phyloP scores from a whole-genome alignment of 2,888 invertebrate genomes.

The Callosobruchus maculatus region DNA sequence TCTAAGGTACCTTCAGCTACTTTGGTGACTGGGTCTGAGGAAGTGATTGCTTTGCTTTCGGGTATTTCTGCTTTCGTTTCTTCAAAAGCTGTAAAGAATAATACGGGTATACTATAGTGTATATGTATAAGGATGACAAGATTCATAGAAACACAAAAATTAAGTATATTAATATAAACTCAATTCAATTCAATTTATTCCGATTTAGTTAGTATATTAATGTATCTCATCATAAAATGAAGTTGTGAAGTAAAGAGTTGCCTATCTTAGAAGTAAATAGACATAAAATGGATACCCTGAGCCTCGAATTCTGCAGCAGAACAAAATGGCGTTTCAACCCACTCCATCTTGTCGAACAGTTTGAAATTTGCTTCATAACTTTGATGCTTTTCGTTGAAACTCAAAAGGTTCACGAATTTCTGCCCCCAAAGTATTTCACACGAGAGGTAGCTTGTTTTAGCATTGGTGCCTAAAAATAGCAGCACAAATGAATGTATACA shows the following conservation, averaged over 20 bases:
- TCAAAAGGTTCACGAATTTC: slow-evolving; percentile 75
- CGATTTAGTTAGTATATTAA: too few relatives aligned
- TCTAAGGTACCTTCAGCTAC: background rate
- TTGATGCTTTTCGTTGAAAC: slow-evolving; percentile 65
- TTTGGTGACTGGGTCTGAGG: background rate
- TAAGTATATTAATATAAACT: too few relatives aligned
- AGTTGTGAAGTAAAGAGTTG: too few relatives aligned
- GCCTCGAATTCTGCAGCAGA: slow-evolving; percentile 60
- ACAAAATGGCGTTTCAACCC: slow-evolving; percentile 83
- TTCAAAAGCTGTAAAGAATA: background rate
- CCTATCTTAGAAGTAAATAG: too few relatives aligned
- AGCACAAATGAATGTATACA: too few relatives aligned
- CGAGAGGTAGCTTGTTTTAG: slow-evolving; percentile 76
- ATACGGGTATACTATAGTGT: too few relatives aligned
- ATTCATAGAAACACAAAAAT: too few relatives aligned
- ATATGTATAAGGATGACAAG: too few relatives aligned
- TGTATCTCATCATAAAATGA: too few relatives aligned
- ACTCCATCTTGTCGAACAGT: slow-evolving; percentile 78
- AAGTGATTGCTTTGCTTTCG: background rate
- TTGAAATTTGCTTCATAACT: slow-evolving; percentile 85
- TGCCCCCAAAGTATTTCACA: slow-evolving; percentile 85
- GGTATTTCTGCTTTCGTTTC: background rate
- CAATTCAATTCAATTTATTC: too few relatives aligned
- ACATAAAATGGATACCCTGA: background rate
- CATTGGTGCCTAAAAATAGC: slow-evolving; percentile 51